Evolutionary conservation across 1,140 invertebrate species (phyloP).

Genomic region (Pachyrhynchus sulphureomaculatus): DNA sequence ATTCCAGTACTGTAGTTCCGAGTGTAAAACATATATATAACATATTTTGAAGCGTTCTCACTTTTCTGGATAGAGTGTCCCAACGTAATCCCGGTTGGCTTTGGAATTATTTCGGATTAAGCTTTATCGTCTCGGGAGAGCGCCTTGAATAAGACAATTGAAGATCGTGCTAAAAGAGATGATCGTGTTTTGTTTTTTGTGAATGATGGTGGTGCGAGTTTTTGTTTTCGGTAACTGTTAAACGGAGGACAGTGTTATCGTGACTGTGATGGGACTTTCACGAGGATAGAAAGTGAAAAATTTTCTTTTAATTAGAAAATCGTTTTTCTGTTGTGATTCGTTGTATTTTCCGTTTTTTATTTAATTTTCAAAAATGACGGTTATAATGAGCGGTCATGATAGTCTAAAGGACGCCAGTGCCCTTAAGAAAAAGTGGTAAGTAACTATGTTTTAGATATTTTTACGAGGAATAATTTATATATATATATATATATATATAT

Average conservation of each 20-base stretch:
- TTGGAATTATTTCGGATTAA: neutral
- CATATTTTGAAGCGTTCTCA: neutral
- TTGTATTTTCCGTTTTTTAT: neutral
- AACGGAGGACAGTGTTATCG: neutral
- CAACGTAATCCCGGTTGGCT: neutral
- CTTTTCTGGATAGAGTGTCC: neutral
- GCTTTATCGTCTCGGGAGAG: neutral
- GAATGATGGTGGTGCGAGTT: no score
- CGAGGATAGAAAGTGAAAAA: no score
- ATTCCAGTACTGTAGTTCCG: conserved; percentile 17
- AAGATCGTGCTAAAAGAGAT: no score
- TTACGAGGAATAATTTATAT: no score
- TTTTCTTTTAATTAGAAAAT: neutral
- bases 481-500: no score
- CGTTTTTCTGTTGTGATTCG: neutral
- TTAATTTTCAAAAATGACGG: conserved; percentile 6
- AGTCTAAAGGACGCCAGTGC: conserved; percentile 14
- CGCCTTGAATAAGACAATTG: no score
- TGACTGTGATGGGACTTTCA: neutral
- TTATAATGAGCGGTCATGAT: conserved; percentile 17
- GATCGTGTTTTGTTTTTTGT: no score
- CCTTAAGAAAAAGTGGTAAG: conserved; percentile 22
- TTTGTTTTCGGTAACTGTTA: no score
- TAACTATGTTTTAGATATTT: neutral
- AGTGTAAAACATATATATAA: conserved; percentile 12